Evolutionary conservation across 2,797 vertebrate species (phyloP).

Genomic region (Myioborus melanocephalus): DNA sequence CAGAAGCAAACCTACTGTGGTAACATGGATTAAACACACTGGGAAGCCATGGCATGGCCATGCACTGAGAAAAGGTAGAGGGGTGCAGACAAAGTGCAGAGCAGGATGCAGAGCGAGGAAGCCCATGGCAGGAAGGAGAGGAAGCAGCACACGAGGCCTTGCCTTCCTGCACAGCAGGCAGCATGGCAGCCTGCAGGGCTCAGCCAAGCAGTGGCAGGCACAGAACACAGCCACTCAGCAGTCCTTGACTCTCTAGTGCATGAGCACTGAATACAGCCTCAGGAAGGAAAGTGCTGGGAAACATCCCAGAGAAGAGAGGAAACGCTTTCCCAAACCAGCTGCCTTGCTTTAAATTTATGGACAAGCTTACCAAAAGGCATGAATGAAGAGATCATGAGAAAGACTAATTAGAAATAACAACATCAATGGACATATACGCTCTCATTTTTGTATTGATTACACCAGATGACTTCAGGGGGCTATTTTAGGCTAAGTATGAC

Average conservation of each 20-base stretch:
- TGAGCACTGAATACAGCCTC: background rate
- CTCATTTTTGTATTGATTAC: background rate
- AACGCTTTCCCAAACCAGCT: background rate
- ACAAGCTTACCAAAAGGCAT: background rate
- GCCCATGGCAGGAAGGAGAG: background rate
- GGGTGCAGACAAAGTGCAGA: background rate
- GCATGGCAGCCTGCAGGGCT: fast-evolving
- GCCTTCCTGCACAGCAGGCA: background rate
- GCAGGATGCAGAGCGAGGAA: background rate
- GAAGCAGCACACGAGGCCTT: background rate
- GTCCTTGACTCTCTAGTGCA: background rate
- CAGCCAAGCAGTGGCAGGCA: background rate
- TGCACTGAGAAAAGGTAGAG: background rate
- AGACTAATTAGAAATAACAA: background rate
- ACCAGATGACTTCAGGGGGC: background rate
- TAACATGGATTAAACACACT: background rate
- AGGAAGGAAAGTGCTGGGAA: background rate
- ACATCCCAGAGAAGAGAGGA: background rate
- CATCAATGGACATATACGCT: background rate
- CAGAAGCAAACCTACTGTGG: background rate
- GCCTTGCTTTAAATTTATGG: background rate
- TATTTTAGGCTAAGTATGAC: background rate
- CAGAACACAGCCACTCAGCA: background rate
- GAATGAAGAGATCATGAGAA: background rate
- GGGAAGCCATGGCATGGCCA: background rate